Conservation (phyloP, 2,113 vertebrate genomes). For the Chaenogobius annularis region DNA sequence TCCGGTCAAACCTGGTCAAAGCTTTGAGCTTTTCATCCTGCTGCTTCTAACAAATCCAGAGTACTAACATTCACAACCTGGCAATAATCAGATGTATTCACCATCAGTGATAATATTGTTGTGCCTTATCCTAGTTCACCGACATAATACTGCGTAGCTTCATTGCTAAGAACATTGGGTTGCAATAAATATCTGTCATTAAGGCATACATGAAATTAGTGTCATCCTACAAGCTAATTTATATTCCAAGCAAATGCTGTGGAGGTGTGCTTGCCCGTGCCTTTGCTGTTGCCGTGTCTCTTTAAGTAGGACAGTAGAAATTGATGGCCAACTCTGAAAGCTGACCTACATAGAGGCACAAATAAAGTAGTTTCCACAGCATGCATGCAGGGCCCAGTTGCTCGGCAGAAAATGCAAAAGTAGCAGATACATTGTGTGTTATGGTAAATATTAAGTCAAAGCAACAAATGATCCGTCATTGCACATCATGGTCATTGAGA, state of each 20-base stretch:
- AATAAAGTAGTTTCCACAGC: conserved; percentile 74
- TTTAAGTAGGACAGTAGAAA: conserved; percentile 80
- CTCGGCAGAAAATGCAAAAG: conserved; percentile 57
- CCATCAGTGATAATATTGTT: background rate
- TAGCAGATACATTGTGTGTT: conserved; percentile 51
- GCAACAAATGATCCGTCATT: conserved; percentile 10
- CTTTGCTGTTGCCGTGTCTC: conserved; percentile 47
- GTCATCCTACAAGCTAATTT: conserved; percentile 1
- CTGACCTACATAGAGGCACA: conserved; percentile 82
- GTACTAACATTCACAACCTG: too few relatives aligned
- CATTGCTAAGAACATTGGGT: background rate
- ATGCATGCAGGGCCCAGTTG: conserved; percentile 62
- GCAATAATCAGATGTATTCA: background rate
- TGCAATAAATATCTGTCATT: conserved; percentile 12
- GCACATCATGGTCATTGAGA: conserved; percentile 1
- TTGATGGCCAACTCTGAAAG: conserved; percentile 79
- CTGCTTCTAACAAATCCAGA: too few relatives aligned
- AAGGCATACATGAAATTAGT: conserved; percentile 31
- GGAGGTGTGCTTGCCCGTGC: conserved; percentile 39
- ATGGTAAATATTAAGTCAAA: conserved; percentile 40
- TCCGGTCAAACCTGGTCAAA: too few relatives aligned
- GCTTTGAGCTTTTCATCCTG: too few relatives aligned
- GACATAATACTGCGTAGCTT: background rate
- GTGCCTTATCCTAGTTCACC: background rate
- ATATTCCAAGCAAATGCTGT: conserved; percentile 27